phyloP scores from a whole-genome alignment of 2,797 vertebrate genomes.

The Mormyrops attenuatus region DNA sequence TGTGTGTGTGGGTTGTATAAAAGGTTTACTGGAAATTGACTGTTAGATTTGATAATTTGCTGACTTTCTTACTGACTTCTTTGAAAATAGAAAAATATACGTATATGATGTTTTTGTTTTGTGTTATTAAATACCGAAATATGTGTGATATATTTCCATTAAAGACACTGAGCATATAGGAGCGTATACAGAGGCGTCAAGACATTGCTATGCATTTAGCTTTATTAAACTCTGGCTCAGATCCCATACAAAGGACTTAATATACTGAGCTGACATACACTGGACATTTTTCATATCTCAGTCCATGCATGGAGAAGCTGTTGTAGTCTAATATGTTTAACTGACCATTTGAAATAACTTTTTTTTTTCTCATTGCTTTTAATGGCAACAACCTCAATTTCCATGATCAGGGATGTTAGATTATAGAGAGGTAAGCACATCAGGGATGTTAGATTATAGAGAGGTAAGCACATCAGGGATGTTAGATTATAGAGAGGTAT shows the following conservation, averaged over 20 bases:
- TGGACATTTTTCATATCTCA: background rate
- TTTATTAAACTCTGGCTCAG: background rate
- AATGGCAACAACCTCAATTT: background rate
- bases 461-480: constrained; percentile 21
- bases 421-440: too few relatives aligned
- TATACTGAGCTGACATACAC: background rate
- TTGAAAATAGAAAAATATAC: background rate
- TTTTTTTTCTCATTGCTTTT: background rate
- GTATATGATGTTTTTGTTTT: background rate
- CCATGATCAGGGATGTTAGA: background rate
- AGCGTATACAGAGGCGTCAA: background rate
- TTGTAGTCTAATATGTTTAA: background rate
- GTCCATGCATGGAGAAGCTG: background rate
- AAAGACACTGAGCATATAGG: background rate
- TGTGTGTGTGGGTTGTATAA: background rate
- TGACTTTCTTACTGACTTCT: background rate
- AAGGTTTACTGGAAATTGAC: background rate
- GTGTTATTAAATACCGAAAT: background rate
- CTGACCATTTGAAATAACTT: background rate
- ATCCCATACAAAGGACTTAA: background rate
- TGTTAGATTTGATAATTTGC: background rate
- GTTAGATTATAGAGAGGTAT: too few relatives aligned
- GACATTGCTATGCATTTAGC: background rate
- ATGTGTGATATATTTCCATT: background rate
- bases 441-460: too few relatives aligned